Base-by-base conservation (phyloP, 2,797 vertebrate species). In the Mastacembelus armatus region DNA sequence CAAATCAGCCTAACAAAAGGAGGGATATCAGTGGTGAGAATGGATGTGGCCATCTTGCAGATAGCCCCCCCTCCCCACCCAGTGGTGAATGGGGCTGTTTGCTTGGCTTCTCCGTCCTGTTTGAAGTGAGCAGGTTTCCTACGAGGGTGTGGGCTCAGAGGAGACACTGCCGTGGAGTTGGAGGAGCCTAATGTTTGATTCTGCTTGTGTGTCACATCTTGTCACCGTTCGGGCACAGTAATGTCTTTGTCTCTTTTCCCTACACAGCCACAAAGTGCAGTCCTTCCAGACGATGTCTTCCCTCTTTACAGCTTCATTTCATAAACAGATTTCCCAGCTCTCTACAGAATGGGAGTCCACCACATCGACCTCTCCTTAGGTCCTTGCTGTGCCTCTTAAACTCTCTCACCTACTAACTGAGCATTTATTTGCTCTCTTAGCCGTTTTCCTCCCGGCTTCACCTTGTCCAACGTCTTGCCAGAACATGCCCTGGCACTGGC, bases 1-100 rank as follows among this genome's bases (percentile, higher is more conserved):
- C 77, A 87, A 88, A 86, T 74, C 62, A 59, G 12, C 69, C 67
- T 72, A 84, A 89, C 78, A 84, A 86, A 77, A 64, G 73, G 36
- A 60, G 39, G 21, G 39, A 57, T 81, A 82, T 84, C 84, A 72
- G 69, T 3, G 5, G 67, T 1, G 48, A 63, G 63, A 72, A 80
- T 81, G 74, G 73, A 85, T 24, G 71, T 44, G 60, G 59, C 64
- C 9, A 30, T 70, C 55, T 71, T 30, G 18, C 51, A 80, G 75
- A 87, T 75, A 74, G 11, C 33, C 4, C 19, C 14, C 15, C 11
- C 8, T 33, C 4, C 19, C 14, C 15, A 11, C 8, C 40, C 42
- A 55, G 81, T 54, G 67, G 52, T 22, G 55, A 26, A 45, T 27
- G 6, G 57, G 48, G 48, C 24, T 18, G 18, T 59, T 64, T 35